These are phyloP conservation scores for Pitangus sulphuratus DNA, from an alignment of 2,797 vertebrate species.

Conservation along the genomic window DNA sequence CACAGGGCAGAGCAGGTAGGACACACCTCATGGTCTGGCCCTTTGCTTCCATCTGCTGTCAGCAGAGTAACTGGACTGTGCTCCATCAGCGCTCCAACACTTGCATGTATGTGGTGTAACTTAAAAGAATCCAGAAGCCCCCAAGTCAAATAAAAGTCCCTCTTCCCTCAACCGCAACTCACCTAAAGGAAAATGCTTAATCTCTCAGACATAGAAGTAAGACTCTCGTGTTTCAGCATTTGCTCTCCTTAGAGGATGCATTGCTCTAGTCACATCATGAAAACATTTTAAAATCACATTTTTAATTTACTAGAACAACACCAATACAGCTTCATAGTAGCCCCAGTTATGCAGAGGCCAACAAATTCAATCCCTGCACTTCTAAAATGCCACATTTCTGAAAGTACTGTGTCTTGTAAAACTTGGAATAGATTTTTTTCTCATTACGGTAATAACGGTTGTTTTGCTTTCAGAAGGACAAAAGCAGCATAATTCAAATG, in stretches of 20 bases:
- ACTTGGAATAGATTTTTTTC: neutral
- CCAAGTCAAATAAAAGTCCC: neutral
- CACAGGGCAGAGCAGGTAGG: neutral
- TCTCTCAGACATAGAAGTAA: neutral
- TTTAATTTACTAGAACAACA: neutral
- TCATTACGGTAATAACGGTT: neutral
- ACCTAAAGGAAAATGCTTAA: neutral
- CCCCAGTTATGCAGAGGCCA: neutral
- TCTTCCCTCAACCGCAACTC: neutral
- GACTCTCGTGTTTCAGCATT: neutral
- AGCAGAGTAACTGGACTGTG: neutral
- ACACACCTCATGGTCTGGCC: neutral
- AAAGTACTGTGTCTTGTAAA: neutral
- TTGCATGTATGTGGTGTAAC: rapidly evolving
- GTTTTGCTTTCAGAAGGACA: neutral
- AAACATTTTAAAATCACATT: neutral
- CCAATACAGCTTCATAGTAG: neutral
- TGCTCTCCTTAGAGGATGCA: neutral
- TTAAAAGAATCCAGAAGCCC: neutral
- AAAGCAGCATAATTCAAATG: neutral
- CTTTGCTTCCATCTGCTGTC: neutral
- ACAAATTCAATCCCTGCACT: neutral
- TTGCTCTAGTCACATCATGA: neutral
- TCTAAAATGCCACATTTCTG: neutral
- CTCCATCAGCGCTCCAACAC: neutral